Base-by-base conservation (phyloP, 1,140 invertebrate genomes). In the Macrobrachium rosenbergii region DNA sequence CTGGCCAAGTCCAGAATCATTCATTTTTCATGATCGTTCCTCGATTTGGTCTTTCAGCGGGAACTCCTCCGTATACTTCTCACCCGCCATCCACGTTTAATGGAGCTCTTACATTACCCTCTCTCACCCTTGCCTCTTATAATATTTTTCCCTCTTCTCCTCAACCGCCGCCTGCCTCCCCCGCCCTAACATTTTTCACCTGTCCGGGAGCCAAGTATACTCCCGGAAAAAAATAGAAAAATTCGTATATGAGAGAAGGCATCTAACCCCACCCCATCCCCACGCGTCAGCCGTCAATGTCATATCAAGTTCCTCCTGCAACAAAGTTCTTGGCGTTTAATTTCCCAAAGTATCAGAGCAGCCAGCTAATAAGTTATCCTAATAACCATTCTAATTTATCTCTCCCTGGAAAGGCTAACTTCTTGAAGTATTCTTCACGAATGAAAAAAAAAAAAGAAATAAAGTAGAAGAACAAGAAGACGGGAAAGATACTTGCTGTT, bases 301-400 rank as follows among this genome's bases (percentile, higher is more conserved):
- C 43, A n/a, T 58, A 58, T 64, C 79, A 14, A 45, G 62, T 45
- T 64, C 80, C 80, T 82, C 78, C 78, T 80, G 19, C 58, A 63
- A 28, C 78, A 76, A 19, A 23, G 73, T 52, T 52, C 52, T 8
- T 52, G 52, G 52, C 52, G 52, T 52, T 52, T 52, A 52, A 52
- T 52, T 52, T 52, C 52, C 52, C 52, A 52, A 52, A 52, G 52
- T 52, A 52, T 52, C 52, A 52, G 52, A 52, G 52, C 8, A 52
- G 52, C 52, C 52, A 8, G 78, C 64, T 67, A 37, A 72, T 81
- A 81, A 80, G 45, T 87, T 81, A 80, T 72, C 63, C 77, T 87
- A 80, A 87, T 81, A 87, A 81, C 78, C 45, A 21, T 75, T 52
- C 52, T 52, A 52, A 52, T 52, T 52, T 52, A 52, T 52, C 52